Base-by-base conservation (phyloP, 2,888 invertebrate species). In the Cantharis rufa region DNA sequence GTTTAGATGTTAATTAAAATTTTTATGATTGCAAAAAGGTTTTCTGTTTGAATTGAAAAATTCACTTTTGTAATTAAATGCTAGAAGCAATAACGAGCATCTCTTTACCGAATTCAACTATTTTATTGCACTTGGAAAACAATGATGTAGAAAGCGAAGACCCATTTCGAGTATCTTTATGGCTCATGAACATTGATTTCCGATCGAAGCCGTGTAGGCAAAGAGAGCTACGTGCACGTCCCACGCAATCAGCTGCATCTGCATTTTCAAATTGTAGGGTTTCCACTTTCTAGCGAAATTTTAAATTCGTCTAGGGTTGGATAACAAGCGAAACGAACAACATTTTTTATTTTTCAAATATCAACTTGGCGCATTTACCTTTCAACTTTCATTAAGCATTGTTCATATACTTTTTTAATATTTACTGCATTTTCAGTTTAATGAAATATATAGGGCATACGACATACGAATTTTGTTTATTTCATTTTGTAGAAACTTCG, bases 151-250 rank as follows among this genome's bases (percentile, higher is more conserved):
- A 75, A 78, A 66, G 75, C 72, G 75, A 70, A 62, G 69, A 62
- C 73, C 75, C 70, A 70, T 76, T 76, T 72, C 72, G 77, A 77
- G 79, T 78, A 79, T 80, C 81, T 81, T 82, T 80, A 82, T 80
- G 81, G 81, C 76, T 78, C 81, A 79, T 81, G 81, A 81, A 80
- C 82, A 82, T 82, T 82, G 82, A 82, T 82, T 82, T 82, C 81
- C 82, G 82, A 82, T 82, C 74, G 82, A 76, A 77, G 78, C 79
- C 78, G 78, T 78, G 79, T 75, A 75, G 74, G 72, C 75, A 78
- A 75, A 74, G 78, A 78, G 76, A 70, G 71, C 74, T 72, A 75
- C 48, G 70, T 70, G 74, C 75, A 75, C 78, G 71, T 75, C 75
- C 78, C 75, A 76, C 75, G 70, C 78, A 78, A 78, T 78, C 78